phyloP scores from a whole-genome alignment of 2,888 invertebrate species.

The Microctonus brassicae region DNA sequence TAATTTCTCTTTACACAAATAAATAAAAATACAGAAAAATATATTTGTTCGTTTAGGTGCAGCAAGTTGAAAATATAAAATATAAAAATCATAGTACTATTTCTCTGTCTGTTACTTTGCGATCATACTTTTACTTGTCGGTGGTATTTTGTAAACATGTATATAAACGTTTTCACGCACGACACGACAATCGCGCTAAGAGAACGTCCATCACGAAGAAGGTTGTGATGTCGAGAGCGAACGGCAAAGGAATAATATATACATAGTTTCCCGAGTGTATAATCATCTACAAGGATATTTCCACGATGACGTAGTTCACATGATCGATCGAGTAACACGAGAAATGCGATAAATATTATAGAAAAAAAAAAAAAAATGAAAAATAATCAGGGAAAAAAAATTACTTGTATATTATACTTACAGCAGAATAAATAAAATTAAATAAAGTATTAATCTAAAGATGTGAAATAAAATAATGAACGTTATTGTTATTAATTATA shows the following conservation, averaged over 20 bases:
- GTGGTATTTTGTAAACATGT: background rate
- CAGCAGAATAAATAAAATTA: background rate
- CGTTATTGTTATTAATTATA: background rate
- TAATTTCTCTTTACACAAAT: too few relatives aligned
- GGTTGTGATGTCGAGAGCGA: background rate
- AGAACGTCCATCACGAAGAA: constrained; percentile 9
- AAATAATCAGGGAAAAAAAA: background rate
- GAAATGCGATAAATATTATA: constrained; percentile 13
- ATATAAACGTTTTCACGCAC: background rate
- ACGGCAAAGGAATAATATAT: constrained; percentile 2
- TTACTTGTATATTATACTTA: background rate
- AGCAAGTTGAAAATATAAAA: too few relatives aligned
- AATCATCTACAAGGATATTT: constrained; percentile 27
- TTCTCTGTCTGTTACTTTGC: background rate
- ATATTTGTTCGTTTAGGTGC: too few relatives aligned
- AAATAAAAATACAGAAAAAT: too few relatives aligned
- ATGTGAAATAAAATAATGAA: background rate
- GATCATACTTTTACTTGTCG: background rate
- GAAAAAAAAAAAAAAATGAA: constrained; percentile 8
- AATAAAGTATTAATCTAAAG: background rate
- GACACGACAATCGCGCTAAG: background rate
- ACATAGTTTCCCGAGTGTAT: background rate
- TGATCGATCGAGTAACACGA: constrained; percentile 23
- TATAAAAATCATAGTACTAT: too few relatives aligned
- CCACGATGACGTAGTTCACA: constrained; percentile 27